Base-by-base conservation (phyloP, 2,888 invertebrate species). In the Sinopyrophorus schimmeli region DNA sequence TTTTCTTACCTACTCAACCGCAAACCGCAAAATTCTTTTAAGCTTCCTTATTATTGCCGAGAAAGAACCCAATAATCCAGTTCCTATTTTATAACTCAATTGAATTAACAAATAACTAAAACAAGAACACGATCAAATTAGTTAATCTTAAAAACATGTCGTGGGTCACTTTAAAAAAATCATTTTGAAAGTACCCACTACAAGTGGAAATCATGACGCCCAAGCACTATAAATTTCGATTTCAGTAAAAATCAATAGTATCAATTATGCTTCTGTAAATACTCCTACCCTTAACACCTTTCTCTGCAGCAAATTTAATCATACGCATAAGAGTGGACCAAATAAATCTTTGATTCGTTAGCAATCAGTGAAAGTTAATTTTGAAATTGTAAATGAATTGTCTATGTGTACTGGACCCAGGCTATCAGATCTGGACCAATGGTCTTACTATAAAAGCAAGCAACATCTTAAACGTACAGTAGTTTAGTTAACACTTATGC, bases 351-450 rank as follows among this genome's bases (percentile, higher is more conserved):
- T 39, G 21, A 11, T 20, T n/a, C 3, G 15, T 15, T 12, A 21
- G 14, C 28, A 27, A 28, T 37, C 35, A 42, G 51, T 46, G 51
- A 52, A 52, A 52, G 51, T 52, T 14, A 42, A 16, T 38, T 41
- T 18, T 28, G 26, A 70, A 54, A 74, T 72, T 41, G 32, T 37
- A 28, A 56, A 37, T 47, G 49, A 47, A 50, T 42, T 61, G 63
- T 53, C 39, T 58, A 34, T 53, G 57, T 55, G 53, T 30, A 60
- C 48, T 61, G 59, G 63, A 60, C 60, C 59, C 44, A 50, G 51
- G 54, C 58, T 60, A 58, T 59, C 59, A 57, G 59, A 63, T 61
- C 63, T 63, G 63, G 63, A 63, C 59, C 63, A 61, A 58, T 59
- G 58, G 54, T 56, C 51, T 44, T 53, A 57, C 54, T 63, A 63